phyloP scores from a whole-genome alignment of 2,888 invertebrate genomes.

The Uropetala carovei region DNA sequence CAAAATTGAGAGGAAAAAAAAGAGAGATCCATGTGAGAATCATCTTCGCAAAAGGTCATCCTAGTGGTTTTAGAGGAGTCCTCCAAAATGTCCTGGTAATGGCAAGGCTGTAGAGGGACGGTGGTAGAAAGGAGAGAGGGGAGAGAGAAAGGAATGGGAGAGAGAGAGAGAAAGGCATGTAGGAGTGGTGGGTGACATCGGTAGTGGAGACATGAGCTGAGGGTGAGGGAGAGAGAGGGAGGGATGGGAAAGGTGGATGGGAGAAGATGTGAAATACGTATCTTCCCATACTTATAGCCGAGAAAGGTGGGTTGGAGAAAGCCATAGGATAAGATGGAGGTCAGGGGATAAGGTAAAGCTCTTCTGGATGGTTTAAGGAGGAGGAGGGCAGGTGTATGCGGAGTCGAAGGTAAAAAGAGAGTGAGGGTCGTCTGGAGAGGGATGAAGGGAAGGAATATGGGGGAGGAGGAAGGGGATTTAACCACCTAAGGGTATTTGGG shows the following conservation, averaged over 20 bases:
- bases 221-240: neutral
- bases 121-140: neutral
- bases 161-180: neutral
- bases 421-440: neutral
- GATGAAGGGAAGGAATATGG: neutral
- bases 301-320: constrained; percentile 13
- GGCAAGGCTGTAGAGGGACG: constrained; percentile 1
- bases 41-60: neutral
- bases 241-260: neutral
- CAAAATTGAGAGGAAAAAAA: neutral
- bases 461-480: constrained; percentile 3
- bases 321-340: constrained; percentile 43
- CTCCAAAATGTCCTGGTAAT: neutral
- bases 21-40: neutral
- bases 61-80: neutral
- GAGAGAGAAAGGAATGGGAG: neutral
- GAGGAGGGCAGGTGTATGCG: constrained; percentile 41
- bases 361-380: constrained; percentile 5
- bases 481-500: constrained; percentile 23
- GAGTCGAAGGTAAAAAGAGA: neutral
- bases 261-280: constrained; percentile 3
- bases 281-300: neutral
- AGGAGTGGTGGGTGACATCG: neutral
- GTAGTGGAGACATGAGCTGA: neutral
- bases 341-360: constrained; percentile 15